Base-by-base conservation (phyloP, 2,797 vertebrate species). In the Sparidentex hasta region DNA sequence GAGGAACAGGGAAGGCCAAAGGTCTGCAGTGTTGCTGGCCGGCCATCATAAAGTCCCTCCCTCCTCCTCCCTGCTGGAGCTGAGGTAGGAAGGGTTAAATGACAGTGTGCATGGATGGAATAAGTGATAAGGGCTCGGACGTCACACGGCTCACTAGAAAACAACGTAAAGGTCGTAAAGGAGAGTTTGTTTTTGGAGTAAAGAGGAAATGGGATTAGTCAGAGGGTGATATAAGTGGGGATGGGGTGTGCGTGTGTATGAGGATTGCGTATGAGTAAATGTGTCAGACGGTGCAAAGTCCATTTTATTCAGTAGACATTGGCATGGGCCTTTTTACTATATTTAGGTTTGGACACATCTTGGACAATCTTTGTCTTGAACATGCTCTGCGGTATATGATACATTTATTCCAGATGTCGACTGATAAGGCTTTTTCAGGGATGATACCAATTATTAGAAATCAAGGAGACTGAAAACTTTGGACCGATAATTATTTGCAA, bases 161-260 rank as follows among this genome's bases (percentile, higher is more conserved):
- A 84, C 71, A 80, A 63, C 59, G 33, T 52, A 71, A 83, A 78
- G 80, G 84, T 90, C 54, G 25, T 93, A 90, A 90, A 92, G 71
- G 38, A 38, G 58, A 54, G 65, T 74, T 90, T 85, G 82, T 77
- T 87, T 89, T 87, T 74, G 70, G 73, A 65, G 43, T 25, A 58
- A 73, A 81, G 76, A 85, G 87, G 87, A 90, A 92, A 91, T 86
- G 62, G 84, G 78, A 90, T 93, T 86, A 88, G 75, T 88, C 80
- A 88, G 58, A 62, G 23, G 48, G n/a, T 83, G 85, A 81, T 61
- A 87, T 81, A 80, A 79, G 83, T 52, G 41, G 20, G 27, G 29
- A 54, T 33, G 21, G 21, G 18, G 23, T 2, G 13, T 16, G 59
- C 50, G 65, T 7, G 68, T 71, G 58, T n/a, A n/a, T n/a, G n/a